Percentiles rank a stretch among this genome's conserved stretches.
phyloP scores from a whole-genome alignment of 1,140 invertebrate genomes.

The Bombus vancouverensis region DNA sequence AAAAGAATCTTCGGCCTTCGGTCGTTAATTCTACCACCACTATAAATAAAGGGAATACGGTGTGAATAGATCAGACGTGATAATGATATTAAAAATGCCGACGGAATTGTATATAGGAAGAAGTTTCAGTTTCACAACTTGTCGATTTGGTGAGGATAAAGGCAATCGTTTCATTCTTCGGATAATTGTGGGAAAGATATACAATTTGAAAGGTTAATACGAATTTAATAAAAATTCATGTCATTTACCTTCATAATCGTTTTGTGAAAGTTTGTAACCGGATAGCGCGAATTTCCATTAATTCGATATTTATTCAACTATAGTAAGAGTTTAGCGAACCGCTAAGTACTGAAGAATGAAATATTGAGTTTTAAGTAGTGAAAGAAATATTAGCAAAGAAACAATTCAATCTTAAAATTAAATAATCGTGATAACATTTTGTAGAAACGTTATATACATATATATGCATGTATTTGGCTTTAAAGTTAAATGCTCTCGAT shows the following conservation, averaged over 20 bases:
- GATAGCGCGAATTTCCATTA: neutral
- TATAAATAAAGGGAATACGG: neutral
- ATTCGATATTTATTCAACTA: neutral
- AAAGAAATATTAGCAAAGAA: neutral
- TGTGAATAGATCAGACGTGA: constrained; percentile 10
- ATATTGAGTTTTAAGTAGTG: neutral
- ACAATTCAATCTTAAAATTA: neutral
- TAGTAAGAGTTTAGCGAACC: neutral
- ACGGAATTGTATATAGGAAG: neutral
- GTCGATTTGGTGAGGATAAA: neutral
- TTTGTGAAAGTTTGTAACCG: too few species aligned
- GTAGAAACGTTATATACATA: too few species aligned
- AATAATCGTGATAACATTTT: neutral
- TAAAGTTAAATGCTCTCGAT: too few species aligned
- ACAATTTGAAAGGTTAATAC: neutral
- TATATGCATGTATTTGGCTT: too few species aligned
- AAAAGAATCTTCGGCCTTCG: neutral
- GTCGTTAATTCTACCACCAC: neutral
- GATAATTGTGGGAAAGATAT: neutral
- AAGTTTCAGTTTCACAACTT: neutral
- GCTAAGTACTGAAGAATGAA: neutral
- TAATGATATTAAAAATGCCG: neutral
- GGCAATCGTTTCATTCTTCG: neutral
- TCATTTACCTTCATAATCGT: too few species aligned
- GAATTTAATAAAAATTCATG: neutral